Evolutionary conservation across 2,888 invertebrate genomes (phyloP).

Genomic region (Galeopsomyia nigrocyanea): DNA sequence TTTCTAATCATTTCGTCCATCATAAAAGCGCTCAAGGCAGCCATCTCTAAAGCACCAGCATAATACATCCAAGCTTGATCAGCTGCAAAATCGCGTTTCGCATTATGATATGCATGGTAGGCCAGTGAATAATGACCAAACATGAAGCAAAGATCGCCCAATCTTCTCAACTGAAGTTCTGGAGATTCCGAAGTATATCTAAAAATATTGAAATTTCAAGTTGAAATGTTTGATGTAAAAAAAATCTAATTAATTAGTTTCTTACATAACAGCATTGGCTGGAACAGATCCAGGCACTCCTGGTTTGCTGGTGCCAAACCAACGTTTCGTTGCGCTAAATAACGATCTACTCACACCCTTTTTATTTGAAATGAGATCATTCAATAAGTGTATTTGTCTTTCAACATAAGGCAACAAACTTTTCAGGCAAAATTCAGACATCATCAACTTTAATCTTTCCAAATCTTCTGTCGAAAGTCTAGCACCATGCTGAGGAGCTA

Average conservation of each 20-base stretch:
- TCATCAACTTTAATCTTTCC: slow-evolving; percentile 85
- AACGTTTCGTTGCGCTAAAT: slow-evolving; percentile 94
- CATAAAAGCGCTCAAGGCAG: slow-evolving; percentile 92
- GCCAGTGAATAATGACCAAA: slow-evolving; percentile 94
- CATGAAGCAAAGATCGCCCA: slow-evolving; percentile 97
- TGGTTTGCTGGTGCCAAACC: slow-evolving; percentile 93
- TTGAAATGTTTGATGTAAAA: slow-evolving; percentile 11
- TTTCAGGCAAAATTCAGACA: slow-evolving; percentile 88
- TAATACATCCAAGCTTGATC: slow-evolving; percentile 98
- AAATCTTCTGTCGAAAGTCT: slow-evolving; percentile 86
- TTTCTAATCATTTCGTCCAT: slow-evolving; percentile 83
- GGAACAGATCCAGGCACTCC: slow-evolving; percentile 77
- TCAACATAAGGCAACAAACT: slow-evolving; percentile 94
- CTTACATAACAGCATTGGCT: slow-evolving; percentile 88
- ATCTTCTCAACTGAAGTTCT: slow-evolving; percentile 91
- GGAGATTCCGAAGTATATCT: slow-evolving; percentile 87
- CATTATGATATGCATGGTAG: slow-evolving; percentile 93
- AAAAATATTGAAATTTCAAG: slow-evolving; percentile 3
- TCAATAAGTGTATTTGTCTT: slow-evolving; percentile 84
- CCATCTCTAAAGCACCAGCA: slow-evolving; percentile 97
- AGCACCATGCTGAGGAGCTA: slow-evolving; percentile 77
- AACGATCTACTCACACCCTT: slow-evolving; percentile 95
- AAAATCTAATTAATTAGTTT: slow-evolving; percentile 50
- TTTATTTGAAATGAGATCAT: slow-evolving; percentile 85
- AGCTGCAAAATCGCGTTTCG: slow-evolving; percentile 96